These are phyloP conservation scores for Dolomedes plantarius DNA, from an alignment of 2,888 invertebrate species.

Conservation along the genomic window DNA sequence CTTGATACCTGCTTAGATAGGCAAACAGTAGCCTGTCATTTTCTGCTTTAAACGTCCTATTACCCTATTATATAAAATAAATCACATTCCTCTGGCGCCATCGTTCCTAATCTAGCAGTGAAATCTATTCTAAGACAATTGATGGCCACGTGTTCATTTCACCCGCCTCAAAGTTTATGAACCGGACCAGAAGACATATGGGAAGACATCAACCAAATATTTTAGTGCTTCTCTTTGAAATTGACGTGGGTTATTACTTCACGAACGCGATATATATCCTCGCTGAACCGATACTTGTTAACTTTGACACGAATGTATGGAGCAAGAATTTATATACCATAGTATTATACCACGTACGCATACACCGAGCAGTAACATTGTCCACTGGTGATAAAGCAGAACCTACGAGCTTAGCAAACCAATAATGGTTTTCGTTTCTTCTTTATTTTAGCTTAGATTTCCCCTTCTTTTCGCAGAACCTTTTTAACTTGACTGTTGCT, in stretches of 20 bases:
- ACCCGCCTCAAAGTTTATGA: slow-evolving; percentile 58
- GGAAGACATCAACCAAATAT: slow-evolving; percentile 65
- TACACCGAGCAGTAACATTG: slow-evolving; percentile 30
- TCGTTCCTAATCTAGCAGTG: slow-evolving; percentile 31
- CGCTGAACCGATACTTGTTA: slow-evolving; percentile 55
- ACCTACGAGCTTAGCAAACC: slow-evolving; percentile 36
- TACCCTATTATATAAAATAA: slow-evolving; percentile 57
- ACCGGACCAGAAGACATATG: slow-evolving; percentile 60
- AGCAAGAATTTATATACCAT: slow-evolving; percentile 51
- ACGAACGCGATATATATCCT: slow-evolving; percentile 59
- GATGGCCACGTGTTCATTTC: slow-evolving; percentile 64
- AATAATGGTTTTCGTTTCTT: slow-evolving; percentile 60
- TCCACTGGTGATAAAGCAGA: slow-evolving; percentile 55
- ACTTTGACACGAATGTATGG: slow-evolving; percentile 48
- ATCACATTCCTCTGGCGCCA: slow-evolving; percentile 42
- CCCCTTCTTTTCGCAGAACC: slow-evolving; percentile 32
- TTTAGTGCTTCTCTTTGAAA: slow-evolving; percentile 62
- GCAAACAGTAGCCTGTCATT: slow-evolving; percentile 15
- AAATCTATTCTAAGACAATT: slow-evolving; percentile 62
- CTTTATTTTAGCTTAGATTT: not conserved
- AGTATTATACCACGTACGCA: slow-evolving; percentile 51
- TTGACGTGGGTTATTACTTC: slow-evolving; percentile 66
- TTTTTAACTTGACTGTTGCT: slow-evolving; percentile 47
- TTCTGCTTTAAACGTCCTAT: slow-evolving; percentile 1
- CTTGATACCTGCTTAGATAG: not conserved